Base-by-base conservation (phyloP, 2,888 invertebrate species). In the Amblyjoppa fuscipennis region DNA sequence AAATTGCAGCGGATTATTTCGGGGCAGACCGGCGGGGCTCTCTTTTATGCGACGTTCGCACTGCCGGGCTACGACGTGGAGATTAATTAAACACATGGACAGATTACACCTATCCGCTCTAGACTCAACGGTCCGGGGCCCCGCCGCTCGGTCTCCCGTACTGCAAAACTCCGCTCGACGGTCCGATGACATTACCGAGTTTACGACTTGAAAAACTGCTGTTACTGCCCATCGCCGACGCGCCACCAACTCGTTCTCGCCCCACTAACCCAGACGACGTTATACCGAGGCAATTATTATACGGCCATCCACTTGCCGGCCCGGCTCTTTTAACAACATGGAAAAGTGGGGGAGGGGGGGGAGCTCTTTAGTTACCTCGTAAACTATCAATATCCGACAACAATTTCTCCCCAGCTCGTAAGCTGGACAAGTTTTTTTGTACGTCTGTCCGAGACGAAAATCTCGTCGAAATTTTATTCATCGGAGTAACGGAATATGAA, bases 11-110 rank as follows among this genome's bases (percentile, higher is more conserved):
- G 80, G 77, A 86, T 81, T 86, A 81, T 81, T 83, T 83, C 45
- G 64, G 16, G 59, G 71, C 11, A 61, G 61, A 28, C 7, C 31
- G 59, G 51, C 38, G 51, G 59, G 78, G 59, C 31, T 83, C 81
- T 82, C 80, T 83, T 85, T 85, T 85, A 85, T 80, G 71, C 73
- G 83, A 59, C 59, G 25, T 41, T 68, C 73, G 38, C 51, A 9
- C 73, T 59, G 38, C 56, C 16, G 34, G 64, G 56, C 20, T 11
- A 69, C 78, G 56, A 83, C 81, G 83, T 86, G 87, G 89, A 91
- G 92, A 93, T 93, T 93, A 93, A 93, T 93, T 93, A 93, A 93
- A 93, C 90, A 89, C 87, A 87, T 86, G 89, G 90, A 91, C 91
- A 91, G 91, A 92, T 93, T 92, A 92, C 91, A 91, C 87, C 87